Evolutionary conservation across 2,888 invertebrate genomes (phyloP).

Genomic region (Scaptomyza tumidula): DNA sequence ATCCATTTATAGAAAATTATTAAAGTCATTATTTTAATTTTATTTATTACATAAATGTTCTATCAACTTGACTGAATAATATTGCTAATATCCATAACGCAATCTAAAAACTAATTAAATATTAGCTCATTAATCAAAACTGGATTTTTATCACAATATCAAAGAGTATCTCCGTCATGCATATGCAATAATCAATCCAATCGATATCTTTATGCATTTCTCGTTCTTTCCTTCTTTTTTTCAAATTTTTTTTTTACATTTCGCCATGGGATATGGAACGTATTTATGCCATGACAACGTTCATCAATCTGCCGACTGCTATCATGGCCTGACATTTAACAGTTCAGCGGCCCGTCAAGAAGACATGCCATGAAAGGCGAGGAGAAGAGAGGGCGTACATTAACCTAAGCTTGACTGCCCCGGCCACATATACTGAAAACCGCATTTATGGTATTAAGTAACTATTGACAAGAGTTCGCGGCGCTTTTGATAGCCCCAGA

Average conservation of each 20-base stretch:
- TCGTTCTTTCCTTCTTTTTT: conserved; percentile 31
- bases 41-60: not conserved
- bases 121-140: not conserved
- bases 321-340: conserved; percentile 62
- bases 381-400: conserved; percentile 20
- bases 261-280: conserved; percentile 29
- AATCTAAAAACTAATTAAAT: not conserved
- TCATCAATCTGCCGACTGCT: conserved; percentile 60
- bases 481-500: conserved; percentile 59
- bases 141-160: not conserved
- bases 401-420: conserved; percentile 53
- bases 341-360: conserved; percentile 65
- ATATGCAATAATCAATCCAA: conserved; percentile 6
- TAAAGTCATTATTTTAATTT: not conserved
- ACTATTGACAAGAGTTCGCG: conserved; percentile 66
- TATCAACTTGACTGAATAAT: not conserved
- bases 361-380: conserved; percentile 23
- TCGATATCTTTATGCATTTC: conserved; percentile 20
- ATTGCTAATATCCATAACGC: conserved; percentile 1
- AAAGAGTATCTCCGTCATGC: conserved; percentile 28
- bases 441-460: conserved; percentile 68
- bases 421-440: conserved; percentile 39
- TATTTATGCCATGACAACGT: conserved; percentile 57
- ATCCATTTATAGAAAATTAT: not conserved
- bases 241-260: conserved; percentile 35